Evolutionary conservation across 2,113 vertebrate species (phyloP).

Genomic region (Mohoua ochrocephala): DNA sequence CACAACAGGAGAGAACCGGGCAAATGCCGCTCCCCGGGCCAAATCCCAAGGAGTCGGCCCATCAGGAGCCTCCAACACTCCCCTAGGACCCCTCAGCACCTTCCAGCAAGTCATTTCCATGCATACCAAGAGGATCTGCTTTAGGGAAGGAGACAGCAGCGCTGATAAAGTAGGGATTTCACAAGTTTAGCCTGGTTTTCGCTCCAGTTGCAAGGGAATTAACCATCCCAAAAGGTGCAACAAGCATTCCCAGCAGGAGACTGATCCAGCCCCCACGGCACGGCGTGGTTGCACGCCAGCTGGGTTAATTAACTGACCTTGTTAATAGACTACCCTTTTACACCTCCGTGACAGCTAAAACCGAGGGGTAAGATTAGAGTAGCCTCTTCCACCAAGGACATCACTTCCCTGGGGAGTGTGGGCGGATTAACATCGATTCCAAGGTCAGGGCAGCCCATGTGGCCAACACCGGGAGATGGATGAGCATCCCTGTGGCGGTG

Average conservation of each 20-base stretch:
- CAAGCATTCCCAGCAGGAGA: background rate
- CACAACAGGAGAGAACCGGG: background rate
- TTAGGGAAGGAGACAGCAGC: rapidly evolving
- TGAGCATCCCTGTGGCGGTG: background rate
- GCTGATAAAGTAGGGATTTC: background rate
- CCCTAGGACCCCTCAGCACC: background rate
- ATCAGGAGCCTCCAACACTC: background rate
- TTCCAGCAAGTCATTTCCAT: background rate
- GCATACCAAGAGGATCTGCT: background rate
- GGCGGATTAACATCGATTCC: background rate
- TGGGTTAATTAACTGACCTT: background rate
- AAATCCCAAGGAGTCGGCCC: background rate
- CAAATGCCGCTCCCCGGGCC: background rate
- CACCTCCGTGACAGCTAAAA: background rate
- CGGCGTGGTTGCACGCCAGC: rapidly evolving
- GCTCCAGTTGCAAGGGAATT: background rate
- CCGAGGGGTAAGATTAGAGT: background rate
- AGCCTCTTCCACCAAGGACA: background rate
- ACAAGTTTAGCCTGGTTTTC: background rate
- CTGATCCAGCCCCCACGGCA: background rate
- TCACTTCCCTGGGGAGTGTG: background rate
- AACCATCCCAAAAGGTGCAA: background rate
- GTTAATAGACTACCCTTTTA: background rate
- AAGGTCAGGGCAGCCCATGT: background rate
- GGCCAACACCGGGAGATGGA: background rate